Base-by-base conservation (phyloP, 2,888 invertebrate genomes). In the Catocala nupta region DNA sequence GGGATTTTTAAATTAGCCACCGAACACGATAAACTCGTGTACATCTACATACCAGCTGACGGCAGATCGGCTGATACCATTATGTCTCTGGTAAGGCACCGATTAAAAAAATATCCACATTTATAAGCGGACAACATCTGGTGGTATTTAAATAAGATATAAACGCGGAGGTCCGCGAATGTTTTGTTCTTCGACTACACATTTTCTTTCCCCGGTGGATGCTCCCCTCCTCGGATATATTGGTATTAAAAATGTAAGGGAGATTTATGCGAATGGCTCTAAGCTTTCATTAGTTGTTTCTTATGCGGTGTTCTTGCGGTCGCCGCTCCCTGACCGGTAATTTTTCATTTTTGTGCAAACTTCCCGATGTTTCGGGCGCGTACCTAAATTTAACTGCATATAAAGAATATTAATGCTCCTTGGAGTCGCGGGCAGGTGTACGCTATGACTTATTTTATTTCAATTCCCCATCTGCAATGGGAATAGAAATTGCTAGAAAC, bases 171-270 rank as follows among this genome's bases (percentile, higher is more conserved):
- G 87, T 90, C 88, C 89, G 87, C 87, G 88, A 89, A 88, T 88
- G 90, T 89, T 91, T 90, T 88, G 90, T 90, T 90, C 88, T 84
- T 86, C 78, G 83, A 82, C 81, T 82, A 86, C 84, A 89, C 84
- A 86, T 88, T 88, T 88, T 84, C 86, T 83, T 83, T 84, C 86
- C 88, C 85, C 78, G 76, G 81, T 73, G 83, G 89, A 90, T 81
- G 87, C 85, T 90, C 92, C 92, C 94, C 93, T 92, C 88, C 81
- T 79, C 84, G 89, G 91, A 92, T 92, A 92, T 94, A 94, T 94
- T 92, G 93, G 93, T 94, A 94, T 94, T 94, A 94, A 94, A 94
- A 94, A 94, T 94, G 94, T 93, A 94, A 94, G 88, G 91, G 90
- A 93, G 94, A 94, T 94, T 94, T 94, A 94, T 94, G 93, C 90